Evolutionary conservation across 2,888 invertebrate species (phyloP).

Genomic region (Eudemis profundana): DNA sequence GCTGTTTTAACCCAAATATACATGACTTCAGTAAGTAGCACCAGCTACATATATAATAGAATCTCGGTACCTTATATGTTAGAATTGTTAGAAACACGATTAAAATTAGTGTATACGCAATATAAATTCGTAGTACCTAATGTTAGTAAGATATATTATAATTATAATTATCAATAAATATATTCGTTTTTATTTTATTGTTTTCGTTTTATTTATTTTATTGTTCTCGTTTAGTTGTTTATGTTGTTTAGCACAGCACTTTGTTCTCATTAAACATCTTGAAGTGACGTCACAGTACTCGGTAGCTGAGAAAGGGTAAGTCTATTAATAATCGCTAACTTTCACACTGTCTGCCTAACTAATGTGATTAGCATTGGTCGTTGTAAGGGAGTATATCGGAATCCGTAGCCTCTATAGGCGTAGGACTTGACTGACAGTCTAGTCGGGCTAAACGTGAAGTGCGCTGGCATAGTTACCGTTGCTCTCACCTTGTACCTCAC

Average conservation of each 20-base stretch:
- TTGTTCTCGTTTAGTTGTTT: slow-evolving; percentile 61
- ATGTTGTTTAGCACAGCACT: slow-evolving; percentile 45
- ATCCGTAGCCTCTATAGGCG: too few relatives aligned
- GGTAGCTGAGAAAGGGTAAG: slow-evolving; percentile 27
- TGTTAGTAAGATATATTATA: slow-evolving; percentile 70
- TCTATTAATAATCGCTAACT: slow-evolving; percentile 36
- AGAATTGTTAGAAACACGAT: slow-evolving; percentile 48
- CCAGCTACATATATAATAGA: slow-evolving; percentile 68
- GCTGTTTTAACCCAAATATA: slow-evolving; percentile 49
- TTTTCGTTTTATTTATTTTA: slow-evolving; percentile 81
- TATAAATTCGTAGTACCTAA: slow-evolving; percentile 69
- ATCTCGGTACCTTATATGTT: slow-evolving; percentile 75
- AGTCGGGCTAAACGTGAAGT: too few relatives aligned
- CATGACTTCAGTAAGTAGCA: slow-evolving; percentile 51
- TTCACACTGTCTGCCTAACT: slow-evolving; percentile 16
- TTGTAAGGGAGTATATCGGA: slow-evolving; percentile 6
- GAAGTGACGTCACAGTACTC: slow-evolving; percentile 15
- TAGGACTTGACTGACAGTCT: too few relatives aligned
- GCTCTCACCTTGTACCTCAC: too few relatives aligned
- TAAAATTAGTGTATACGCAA: slow-evolving; percentile 61
- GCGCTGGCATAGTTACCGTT: too few relatives aligned
- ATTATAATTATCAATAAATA: slow-evolving; percentile 81
- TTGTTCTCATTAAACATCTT: slow-evolving; percentile 22
- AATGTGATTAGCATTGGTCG: slow-evolving; percentile 21
- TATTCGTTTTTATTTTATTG: slow-evolving; percentile 84